phyloP scores from a whole-genome alignment of 2,113 vertebrate species.

The Syngnathoides biaculeatus region DNA sequence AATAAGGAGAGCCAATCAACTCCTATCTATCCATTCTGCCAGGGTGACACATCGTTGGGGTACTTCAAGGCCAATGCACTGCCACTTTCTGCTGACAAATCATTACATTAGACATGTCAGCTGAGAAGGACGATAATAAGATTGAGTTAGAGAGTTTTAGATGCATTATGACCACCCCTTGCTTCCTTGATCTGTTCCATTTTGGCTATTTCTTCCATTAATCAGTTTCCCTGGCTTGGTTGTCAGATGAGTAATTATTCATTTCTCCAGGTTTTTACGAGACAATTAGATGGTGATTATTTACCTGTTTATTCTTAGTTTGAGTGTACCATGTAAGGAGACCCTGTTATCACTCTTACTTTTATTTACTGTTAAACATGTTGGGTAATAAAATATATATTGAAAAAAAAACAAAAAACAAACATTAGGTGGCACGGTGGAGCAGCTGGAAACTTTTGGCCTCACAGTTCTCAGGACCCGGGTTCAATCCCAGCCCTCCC shows the following conservation, averaged over 20 bases:
- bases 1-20: slow-evolving; percentile 72
- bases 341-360: too few species aligned
- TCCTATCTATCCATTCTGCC: slow-evolving; percentile 62
- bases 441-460: too few species aligned
- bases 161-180: slow-evolving; percentile 53
- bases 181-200: slow-evolving; percentile 37
- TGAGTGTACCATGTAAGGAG: neutral
- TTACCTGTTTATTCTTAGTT: neutral
- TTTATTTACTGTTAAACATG: too few species aligned
- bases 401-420: too few species aligned
- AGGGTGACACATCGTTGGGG: slow-evolving; percentile 62
- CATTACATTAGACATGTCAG: slow-evolving; percentile 67
- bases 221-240: slow-evolving; percentile 13
- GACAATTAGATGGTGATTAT: neutral
- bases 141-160: slow-evolving; percentile 61
- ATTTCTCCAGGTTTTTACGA: slow-evolving; percentile 2
- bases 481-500: too few species aligned
- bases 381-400: too few species aligned
- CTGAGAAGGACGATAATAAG: slow-evolving; percentile 54
- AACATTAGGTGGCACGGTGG: too few species aligned
- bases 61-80: slow-evolving; percentile 59
- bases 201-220: slow-evolving; percentile 32
- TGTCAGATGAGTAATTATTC: slow-evolving; percentile 16
- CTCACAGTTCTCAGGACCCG: too few species aligned
- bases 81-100: slow-evolving; percentile 67